Evolutionary conservation across 2,888 invertebrate genomes (phyloP), one percentile per base, ranked within the genome.

Genomic region (Gisinianus flammeolus): DNA sequence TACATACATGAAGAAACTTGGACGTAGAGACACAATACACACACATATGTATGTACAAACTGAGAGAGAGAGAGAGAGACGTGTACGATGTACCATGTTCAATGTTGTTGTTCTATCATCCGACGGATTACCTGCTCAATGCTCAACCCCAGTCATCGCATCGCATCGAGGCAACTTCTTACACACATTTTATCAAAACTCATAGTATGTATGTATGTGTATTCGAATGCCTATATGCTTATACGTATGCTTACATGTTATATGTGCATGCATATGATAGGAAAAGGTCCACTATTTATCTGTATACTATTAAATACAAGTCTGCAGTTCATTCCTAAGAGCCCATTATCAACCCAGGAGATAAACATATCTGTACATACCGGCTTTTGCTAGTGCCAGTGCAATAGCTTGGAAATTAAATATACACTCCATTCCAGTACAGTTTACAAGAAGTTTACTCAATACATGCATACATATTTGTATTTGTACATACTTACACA

Each of bases 321-420:
- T 35, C 35, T 44, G 19, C 44, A 35, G 44, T 44, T 2, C 8
- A 44, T 44, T 4, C 8, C 19, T 64, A 64, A 16, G 28, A 64
- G 64, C 24, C 26, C 64, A 64, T 64, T 64, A 64, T 64, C 26
- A 28, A 64, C 28, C 26, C 10, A 28, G 8, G 64, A 64, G 64
- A 64, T 64, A 64, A 64, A 64, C 64, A 64, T 64, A 64, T 28
- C 64, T 24, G 26, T 28, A 64, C 64, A 64, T 64, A 64, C 64
- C 64, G 64, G 26, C 64, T 64, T 64, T 64, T 26, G 58, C 64
- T 28, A 44, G 44, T 44, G 2, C 44, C 44, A 44, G 44, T 4
- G n/a, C n/a, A n/a, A n/a, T n/a, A n/a, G n/a, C n/a, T n/a, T n/a
- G n/a, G n/a, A n/a, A n/a, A n/a, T n/a, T n/a, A n/a, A n/a, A n/a